Percentiles rank a stretch among this genome's conserved stretches.
Conservation (phyloP, 1,140 invertebrate genomes). For the Homalodisca vitripennis region DNA sequence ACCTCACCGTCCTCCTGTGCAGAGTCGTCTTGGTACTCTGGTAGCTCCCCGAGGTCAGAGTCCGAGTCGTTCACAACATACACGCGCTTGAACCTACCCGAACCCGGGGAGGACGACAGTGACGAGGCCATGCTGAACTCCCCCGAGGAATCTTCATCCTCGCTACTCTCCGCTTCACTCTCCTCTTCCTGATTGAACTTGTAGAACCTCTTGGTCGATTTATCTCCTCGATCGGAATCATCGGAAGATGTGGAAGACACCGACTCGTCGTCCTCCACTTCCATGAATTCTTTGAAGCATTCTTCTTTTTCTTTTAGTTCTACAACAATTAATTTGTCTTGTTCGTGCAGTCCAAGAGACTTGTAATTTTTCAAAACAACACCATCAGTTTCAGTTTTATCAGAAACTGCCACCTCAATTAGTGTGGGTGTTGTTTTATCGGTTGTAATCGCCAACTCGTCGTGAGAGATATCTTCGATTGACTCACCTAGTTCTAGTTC, state of each 20-base stretch:
- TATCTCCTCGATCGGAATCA: slow-evolving; percentile 20
- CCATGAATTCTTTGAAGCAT: slow-evolving; percentile 33
- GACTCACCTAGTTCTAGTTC: neutral
- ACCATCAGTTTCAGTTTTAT: slow-evolving; percentile 17
- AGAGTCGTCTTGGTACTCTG: neutral
- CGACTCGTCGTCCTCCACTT: slow-evolving; percentile 22
- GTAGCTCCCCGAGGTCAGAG: slow-evolving; percentile 21
- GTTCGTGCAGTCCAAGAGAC: slow-evolving; percentile 21
- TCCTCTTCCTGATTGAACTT: slow-evolving; percentile 27
- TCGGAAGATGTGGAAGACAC: slow-evolving; percentile 31
- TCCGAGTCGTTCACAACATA: slow-evolving; percentile 30
- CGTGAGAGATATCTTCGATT: neutral
- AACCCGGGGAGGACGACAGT: slow-evolving; percentile 34
- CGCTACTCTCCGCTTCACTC: neutral
- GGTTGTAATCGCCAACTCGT: no score
- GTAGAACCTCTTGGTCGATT: slow-evolving; percentile 30
- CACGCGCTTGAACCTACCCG: slow-evolving; percentile 26
- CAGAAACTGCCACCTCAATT: neutral
- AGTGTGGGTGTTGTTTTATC: no score
- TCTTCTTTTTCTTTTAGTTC: slow-evolving; percentile 27
- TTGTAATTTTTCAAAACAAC: slow-evolving; percentile 37
- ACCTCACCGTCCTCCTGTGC: slow-evolving; percentile 19
- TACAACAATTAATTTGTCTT: neutral
- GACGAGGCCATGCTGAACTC: slow-evolving; percentile 31
- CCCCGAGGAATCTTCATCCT: slow-evolving; percentile 31